These are phyloP conservation scores for Aphidoletes aphidimyza DNA, from an alignment of 2,888 invertebrate genomes.

Conservation along the genomic window DNA sequence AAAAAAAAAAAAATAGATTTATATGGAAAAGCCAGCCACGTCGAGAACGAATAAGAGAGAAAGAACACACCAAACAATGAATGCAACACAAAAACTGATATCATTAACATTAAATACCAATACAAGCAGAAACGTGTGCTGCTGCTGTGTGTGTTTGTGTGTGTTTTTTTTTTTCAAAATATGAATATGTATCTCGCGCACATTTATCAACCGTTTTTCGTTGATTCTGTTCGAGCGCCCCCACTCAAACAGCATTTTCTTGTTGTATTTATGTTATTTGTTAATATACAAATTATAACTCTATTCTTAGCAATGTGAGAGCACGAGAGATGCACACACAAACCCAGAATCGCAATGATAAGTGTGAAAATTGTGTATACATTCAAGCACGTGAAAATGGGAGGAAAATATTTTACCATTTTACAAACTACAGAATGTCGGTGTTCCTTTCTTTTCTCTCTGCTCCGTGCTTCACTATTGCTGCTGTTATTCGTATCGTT, in stretches of 20 bases:
- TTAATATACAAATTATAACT: constrained; percentile 43
- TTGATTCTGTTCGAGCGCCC: neutral
- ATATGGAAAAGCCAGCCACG: too few species aligned
- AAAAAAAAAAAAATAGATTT: neutral
- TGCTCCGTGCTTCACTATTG: too few species aligned
- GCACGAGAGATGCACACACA: neutral
- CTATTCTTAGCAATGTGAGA: neutral
- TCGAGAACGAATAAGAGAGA: constrained; percentile 8
- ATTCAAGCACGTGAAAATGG: constrained; percentile 29
- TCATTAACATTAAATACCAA: constrained; percentile 49
- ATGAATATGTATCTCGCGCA: neutral
- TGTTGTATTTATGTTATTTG: constrained; percentile 40
- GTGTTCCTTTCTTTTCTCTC: neutral
- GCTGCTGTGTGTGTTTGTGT: too few species aligned
- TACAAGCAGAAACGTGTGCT: too few species aligned
- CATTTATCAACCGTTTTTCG: neutral
- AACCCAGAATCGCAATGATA: neutral
- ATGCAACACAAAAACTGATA: constrained; percentile 15
- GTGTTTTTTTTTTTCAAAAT: too few species aligned
- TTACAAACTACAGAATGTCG: neutral
- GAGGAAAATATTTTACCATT: constrained; percentile 42
- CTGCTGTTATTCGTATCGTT: neutral
- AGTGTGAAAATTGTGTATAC: constrained; percentile 35
- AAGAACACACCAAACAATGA: constrained; percentile 30
- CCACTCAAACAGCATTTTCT: constrained; percentile 1